phyloP scores from a whole-genome alignment of 2,797 vertebrate genomes.

The Mormyrops attenuatus region DNA sequence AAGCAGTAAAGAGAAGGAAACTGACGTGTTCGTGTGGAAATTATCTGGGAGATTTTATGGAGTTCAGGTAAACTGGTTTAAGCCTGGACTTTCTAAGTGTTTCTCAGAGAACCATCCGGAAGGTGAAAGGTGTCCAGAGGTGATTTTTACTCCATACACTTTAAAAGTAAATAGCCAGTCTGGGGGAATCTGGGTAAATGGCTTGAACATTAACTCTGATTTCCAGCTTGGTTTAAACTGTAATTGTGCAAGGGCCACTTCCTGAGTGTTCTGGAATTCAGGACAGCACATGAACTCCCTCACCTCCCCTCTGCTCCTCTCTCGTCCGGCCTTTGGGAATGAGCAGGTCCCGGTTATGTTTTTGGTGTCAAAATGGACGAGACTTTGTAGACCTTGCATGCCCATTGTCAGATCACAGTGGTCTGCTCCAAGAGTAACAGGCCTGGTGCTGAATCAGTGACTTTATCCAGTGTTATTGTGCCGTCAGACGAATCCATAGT shows the following conservation, averaged over 20 bases:
- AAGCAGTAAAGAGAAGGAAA: background rate
- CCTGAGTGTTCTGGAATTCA: background rate
- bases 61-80: background rate
- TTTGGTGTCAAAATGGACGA: background rate
- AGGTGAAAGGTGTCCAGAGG: background rate
- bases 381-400: background rate
- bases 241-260: slow-evolving; percentile 5
- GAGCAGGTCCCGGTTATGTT: background rate
- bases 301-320: background rate
- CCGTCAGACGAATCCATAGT: background rate
- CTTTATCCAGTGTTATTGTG: background rate
- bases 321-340: background rate
- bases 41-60: background rate
- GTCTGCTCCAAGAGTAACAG: background rate
- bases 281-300: background rate
- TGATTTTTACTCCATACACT: background rate
- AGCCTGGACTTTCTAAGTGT: background rate
- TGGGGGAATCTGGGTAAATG: slow-evolving; percentile 2
- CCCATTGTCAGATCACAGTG: background rate
- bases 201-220: slow-evolving; percentile 27
- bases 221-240: background rate
- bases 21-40: background rate
- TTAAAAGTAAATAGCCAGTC: slow-evolving; percentile 1
- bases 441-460: background rate
- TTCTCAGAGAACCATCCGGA: background rate